phyloP scores from a whole-genome alignment of 1,140 invertebrate genomes.

The Danaus melanippus region DNA sequence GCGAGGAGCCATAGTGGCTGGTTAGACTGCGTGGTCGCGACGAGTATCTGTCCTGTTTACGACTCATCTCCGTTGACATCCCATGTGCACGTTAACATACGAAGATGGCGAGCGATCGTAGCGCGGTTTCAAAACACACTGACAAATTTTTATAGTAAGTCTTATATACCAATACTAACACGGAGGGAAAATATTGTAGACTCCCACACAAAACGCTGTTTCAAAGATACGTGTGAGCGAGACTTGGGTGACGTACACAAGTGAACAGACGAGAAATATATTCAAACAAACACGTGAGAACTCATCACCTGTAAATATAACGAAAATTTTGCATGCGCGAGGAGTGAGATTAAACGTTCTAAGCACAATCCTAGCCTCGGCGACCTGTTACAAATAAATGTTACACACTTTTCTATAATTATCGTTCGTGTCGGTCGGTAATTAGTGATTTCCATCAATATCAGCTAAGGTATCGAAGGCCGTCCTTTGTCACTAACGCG shows the following conservation, averaged over 20 bases:
- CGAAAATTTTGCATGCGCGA: slow-evolving; percentile 19
- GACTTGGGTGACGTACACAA: slow-evolving; percentile 44
- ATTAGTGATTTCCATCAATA: slow-evolving; percentile 37
- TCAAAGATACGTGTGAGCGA: slow-evolving; percentile 40
- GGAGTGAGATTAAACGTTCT: slow-evolving; percentile 18
- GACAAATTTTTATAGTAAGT: slow-evolving; percentile 38
- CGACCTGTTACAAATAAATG: slow-evolving; percentile 26
- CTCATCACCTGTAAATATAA: slow-evolving; percentile 59
- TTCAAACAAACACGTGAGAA: slow-evolving; percentile 41
- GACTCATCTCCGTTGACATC: slow-evolving; percentile 56
- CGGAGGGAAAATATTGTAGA: slow-evolving; percentile 56
- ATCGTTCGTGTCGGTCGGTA: slow-evolving; percentile 35
- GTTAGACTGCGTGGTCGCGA: slow-evolving; percentile 54
- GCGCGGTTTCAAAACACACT: slow-evolving; percentile 54
- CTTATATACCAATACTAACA: slow-evolving; percentile 39
- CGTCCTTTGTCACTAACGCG: slow-evolving; percentile 25
- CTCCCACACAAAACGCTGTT: slow-evolving; percentile 43
- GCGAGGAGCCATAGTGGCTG: slow-evolving; percentile 54
- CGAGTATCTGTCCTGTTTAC: slow-evolving; percentile 57
- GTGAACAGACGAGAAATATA: slow-evolving; percentile 34
- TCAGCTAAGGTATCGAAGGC: slow-evolving; percentile 38
- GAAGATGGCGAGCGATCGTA: slow-evolving; percentile 35
- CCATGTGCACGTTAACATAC: slow-evolving; percentile 26
- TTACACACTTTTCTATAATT: slow-evolving; percentile 32
- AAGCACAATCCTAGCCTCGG: slow-evolving; percentile 10